Conservation (phyloP, 1,140 invertebrate species). For the Drosophila saltans region DNA sequence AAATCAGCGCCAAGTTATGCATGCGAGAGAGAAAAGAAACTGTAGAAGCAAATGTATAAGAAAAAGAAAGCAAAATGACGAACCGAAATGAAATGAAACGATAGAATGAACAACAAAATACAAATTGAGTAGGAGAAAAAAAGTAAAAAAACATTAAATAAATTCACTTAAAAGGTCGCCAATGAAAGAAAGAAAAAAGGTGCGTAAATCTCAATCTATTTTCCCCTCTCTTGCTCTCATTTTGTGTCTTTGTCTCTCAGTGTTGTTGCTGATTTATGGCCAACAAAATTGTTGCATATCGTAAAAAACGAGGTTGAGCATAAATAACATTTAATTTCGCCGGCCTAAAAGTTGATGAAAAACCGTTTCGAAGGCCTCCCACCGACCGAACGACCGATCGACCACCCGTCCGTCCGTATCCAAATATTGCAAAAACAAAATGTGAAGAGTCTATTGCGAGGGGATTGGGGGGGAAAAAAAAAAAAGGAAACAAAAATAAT, state of each 20-base stretch:
- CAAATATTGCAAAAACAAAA: too few species aligned
- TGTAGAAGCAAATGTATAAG: background rate
- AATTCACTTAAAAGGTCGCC: constrained; percentile 58
- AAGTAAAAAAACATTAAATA: constrained; percentile 39
- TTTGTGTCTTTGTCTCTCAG: constrained; percentile 8
- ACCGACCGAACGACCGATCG: constrained; percentile 12
- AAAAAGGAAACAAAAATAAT: constrained; percentile 61
- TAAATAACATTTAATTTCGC: constrained; percentile 79
- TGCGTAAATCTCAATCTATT: constrained; percentile 59
- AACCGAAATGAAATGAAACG: constrained; percentile 34
- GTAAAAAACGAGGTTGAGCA: constrained; percentile 63
- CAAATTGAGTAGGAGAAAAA: constrained; percentile 11
- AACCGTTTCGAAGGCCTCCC: constrained; percentile 48
- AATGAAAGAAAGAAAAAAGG: constrained; percentile 36
- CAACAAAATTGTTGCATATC: constrained; percentile 66
- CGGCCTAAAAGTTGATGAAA: constrained; percentile 67
- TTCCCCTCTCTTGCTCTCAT: constrained; percentile 3
- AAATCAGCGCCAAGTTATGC: constrained; percentile 72
- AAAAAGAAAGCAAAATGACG: background rate
- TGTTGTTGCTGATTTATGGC: constrained; percentile 61
- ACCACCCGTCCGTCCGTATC: background rate
- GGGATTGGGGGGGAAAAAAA: constrained; percentile 23
- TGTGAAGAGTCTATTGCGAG: too few species aligned
- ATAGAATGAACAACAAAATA: constrained; percentile 13
- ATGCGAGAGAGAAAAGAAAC: constrained; percentile 8